Evolutionary conservation across 2,113 vertebrate genomes (phyloP), one percentile per base, ranked within the genome.

Genomic region (Prionailurus viverrinus): DNA sequence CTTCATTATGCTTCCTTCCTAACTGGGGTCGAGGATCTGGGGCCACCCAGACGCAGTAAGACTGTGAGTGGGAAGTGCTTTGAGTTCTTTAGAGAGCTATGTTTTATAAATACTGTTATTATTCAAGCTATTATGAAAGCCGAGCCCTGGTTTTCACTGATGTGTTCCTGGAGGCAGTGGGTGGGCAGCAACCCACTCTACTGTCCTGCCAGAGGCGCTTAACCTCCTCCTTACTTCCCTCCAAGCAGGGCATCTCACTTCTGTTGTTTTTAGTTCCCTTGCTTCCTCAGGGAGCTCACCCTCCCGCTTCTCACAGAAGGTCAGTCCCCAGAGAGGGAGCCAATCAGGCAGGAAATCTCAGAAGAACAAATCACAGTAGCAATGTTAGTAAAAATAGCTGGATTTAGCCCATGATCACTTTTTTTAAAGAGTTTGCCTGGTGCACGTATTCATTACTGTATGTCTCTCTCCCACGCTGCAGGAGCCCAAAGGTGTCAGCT

Each of bases 321-420:
- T 95, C 91, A 74, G 0, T 96, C 29, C 76, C 61, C n/a, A 71
- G 76, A 91, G 66, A 96, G 69, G 31, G 21, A 87, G 92, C 51
- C 51, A 93, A 45, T 45, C 74, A 76, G 94, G 76, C 80, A 96
- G 73, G 61, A 93, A 86, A 88, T 88, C 25, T 74, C 90, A 85
- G 61, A 96, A 93, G 92, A 96, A 93, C 39, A 92, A 58, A 85
- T 94, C 95, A 81, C 96, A 93, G 97, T 94, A 95, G 96, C 55
- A 96, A 98, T 97, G 97, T 94, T 45, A 78, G 95, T 94, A 94
- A 96, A 97, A 98, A 97, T 96, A 98, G 80, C 95, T 95, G 81
- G 76, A 97, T 48, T 92, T 91, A 95, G 68, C 61, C 65, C 53
- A 36, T 71, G 92, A 83, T 84, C 68, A 96, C 31, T 10, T 73